These are phyloP conservation scores for Himalopsyche anomala DNA, from an alignment of 2,888 invertebrate genomes.

Conservation along the genomic window DNA sequence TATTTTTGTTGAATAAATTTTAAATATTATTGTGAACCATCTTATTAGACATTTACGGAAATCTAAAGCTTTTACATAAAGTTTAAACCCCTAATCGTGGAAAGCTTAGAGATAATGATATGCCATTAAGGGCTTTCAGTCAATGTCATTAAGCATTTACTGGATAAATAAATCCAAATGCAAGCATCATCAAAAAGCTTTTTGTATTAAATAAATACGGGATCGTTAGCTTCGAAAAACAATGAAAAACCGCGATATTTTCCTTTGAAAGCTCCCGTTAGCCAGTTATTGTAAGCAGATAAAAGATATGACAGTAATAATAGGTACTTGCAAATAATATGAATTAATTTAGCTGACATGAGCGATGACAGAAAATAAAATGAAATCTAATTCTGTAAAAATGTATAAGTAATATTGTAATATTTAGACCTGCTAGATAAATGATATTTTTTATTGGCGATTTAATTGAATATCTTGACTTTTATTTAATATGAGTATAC, in stretches of 20 bases:
- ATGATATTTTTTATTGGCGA: too few species aligned
- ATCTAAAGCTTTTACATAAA: neutral
- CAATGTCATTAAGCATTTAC: constrained; percentile 42
- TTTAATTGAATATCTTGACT: too few species aligned
- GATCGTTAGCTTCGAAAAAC: constrained; percentile 42
- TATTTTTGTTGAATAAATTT: too few species aligned
- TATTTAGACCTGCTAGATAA: too few species aligned
- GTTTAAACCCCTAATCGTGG: neutral
- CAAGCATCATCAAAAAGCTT: constrained; percentile 27
- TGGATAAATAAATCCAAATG: constrained; percentile 35
- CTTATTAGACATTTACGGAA: neutral
- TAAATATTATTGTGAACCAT: too few species aligned
- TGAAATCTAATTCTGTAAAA: too few species aligned
- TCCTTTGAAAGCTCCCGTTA: constrained; percentile 32
- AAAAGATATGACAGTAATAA: constrained; percentile 34
- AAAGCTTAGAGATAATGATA: constrained; percentile 29
- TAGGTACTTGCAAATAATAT: neutral
- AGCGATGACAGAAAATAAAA: too few species aligned
- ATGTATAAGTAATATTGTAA: too few species aligned
- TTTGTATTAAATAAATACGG: constrained; percentile 36
- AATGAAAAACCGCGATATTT: constrained; percentile 41
- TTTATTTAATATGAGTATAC: too few species aligned
- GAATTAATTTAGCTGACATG: neutral
- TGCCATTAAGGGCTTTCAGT: constrained; percentile 39
- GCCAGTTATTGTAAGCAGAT: constrained; percentile 41